Conservation (phyloP, 2,888 invertebrate species). For the Pomacea canaliculata region DNA sequence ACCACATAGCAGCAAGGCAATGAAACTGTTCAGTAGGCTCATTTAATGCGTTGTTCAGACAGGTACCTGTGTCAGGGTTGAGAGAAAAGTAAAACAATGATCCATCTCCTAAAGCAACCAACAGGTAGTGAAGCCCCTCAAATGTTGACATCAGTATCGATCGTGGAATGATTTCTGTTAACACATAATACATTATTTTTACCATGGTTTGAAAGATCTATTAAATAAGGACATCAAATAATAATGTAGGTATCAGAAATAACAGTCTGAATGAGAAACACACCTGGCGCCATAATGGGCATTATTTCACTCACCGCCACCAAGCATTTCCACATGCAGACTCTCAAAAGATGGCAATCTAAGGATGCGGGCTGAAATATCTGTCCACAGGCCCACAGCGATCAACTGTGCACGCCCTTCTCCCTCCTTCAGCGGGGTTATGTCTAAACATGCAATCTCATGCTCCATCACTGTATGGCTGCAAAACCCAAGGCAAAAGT, state of each 20-base stretch:
- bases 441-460: slow-evolving; percentile 96
- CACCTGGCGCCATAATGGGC: no score
- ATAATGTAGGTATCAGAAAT: neutral
- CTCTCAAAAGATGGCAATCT: slow-evolving; percentile 84
- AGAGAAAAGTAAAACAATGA: slow-evolving; percentile 96
- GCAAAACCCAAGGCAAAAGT: slow-evolving; percentile 1
- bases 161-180: slow-evolving; percentile 92
- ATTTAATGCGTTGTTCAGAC: no score
- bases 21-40: no score
- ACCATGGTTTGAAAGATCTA: neutral
- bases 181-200: slow-evolving; percentile 35
- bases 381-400: slow-evolving; percentile 97
- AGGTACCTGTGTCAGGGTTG: slow-evolving; percentile 73
- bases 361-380: slow-evolving; percentile 91
- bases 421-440: slow-evolving; percentile 77
- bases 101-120: slow-evolving; percentile 92
- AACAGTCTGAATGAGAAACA: no score
- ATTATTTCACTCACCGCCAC: slow-evolving; percentile 74
- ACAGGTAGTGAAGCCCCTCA: slow-evolving; percentile 81
- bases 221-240: neutral
- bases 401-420: slow-evolving; percentile 73
- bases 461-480: slow-evolving; percentile 80
- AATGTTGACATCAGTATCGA: slow-evolving; percentile 95
- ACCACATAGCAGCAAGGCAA: no score
- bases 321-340: slow-evolving; percentile 87